phyloP scores from a whole-genome alignment of 2,113 vertebrate genomes.

The Aythya baeri region DNA sequence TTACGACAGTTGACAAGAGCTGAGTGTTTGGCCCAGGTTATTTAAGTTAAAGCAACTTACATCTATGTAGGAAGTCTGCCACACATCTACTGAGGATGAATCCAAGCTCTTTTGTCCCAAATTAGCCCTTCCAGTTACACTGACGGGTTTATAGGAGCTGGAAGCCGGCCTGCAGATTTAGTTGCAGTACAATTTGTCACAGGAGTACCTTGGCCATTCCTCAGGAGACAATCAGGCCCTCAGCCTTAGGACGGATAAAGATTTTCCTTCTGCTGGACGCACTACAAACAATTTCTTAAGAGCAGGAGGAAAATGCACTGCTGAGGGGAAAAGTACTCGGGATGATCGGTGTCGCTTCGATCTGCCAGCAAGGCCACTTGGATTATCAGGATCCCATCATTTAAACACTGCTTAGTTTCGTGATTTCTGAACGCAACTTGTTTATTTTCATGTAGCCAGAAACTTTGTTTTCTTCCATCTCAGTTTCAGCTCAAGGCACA shows the following conservation, averaged over 20 bases:
- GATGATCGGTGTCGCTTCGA: accelerated
- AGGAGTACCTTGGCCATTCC: neutral
- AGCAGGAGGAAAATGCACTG: neutral
- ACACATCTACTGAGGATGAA: neutral
- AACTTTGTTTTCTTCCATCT: conserved; percentile 17
- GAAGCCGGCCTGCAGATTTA: neutral
- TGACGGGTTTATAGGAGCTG: neutral
- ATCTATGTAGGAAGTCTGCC: neutral
- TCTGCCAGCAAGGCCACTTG: neutral
- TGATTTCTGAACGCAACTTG: neutral
- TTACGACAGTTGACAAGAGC: neutral
- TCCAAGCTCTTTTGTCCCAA: neutral
- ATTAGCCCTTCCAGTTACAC: neutral
- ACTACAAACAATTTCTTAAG: neutral
- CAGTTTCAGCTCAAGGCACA: neutral
- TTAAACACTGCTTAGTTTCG: neutral
- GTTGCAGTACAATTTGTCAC: neutral
- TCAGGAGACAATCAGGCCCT: neutral
- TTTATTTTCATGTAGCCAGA: neutral
- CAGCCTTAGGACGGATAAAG: neutral
- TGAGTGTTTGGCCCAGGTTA: neutral
- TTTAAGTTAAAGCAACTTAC: neutral
- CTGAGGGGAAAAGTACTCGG: neutral
- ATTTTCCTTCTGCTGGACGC: neutral
- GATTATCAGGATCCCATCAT: neutral